Base-by-base conservation (phyloP, 1,140 invertebrate genomes). In the Drosophila sturtevanti region DNA sequence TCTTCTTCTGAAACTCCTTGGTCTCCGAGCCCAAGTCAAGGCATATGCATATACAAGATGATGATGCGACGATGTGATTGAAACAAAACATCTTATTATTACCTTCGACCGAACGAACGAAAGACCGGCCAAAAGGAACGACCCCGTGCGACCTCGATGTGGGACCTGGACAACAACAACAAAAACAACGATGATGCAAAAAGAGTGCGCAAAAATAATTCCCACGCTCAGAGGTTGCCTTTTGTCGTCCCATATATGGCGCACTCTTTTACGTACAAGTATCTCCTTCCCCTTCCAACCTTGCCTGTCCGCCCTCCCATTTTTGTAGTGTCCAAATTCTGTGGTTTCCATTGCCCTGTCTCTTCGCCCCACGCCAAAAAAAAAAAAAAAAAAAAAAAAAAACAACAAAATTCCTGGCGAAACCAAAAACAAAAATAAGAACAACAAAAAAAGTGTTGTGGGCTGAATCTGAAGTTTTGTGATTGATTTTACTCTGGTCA, bases 31-130 rank as follows among this genome's bases (percentile, higher is more conserved):
- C 14, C 58, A 31, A 38, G 58, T 34, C 51, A 56, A 51, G 48
- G 61, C 63, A 56, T 75, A 78, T 81, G 68, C 68, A 86, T 72
- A 86, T 72, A 68, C 56, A 56, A 63, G 63, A 79, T 63, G 65
- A 81, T 86, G 78, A 76, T 81, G 81, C 82, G 81, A 72, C 78
- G 84, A 87, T 87, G 82, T 87, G 82, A 87, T 87, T 87, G 82
- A 87, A 87, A 89, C 84, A 89, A 89, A 86, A 89, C 82, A 89
- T 89, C 82, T 87, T 87, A 87, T 87, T 87, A 87, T 89, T 82
- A 87, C 72, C 82, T 70, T 79, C 82, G 68, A 84, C 70, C 74
- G 67, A 51, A 60, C 82, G 41, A 21, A 48, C 41, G 41, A 48
- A 10, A 9, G 41, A 21, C 9, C 41, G 16, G 14, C 16, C 41